A percentile compares a stretch with the other conserved stretches of the same genome.
These are phyloP conservation scores for Sinelater perroti DNA, from an alignment of 2,888 invertebrate genomes.

Conservation along the genomic window DNA sequence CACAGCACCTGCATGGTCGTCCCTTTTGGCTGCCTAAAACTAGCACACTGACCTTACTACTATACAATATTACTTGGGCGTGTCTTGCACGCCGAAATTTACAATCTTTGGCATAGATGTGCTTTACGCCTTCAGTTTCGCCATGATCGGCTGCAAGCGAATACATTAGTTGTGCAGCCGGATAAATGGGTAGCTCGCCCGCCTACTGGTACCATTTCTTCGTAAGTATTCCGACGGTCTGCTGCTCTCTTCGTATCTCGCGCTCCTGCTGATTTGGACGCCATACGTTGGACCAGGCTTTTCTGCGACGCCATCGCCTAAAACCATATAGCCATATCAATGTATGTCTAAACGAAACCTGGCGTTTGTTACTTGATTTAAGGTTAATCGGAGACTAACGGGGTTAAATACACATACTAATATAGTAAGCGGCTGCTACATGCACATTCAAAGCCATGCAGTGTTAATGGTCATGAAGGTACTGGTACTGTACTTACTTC, in stretches of 20 bases:
- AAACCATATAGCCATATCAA: slow-evolving; percentile 10
- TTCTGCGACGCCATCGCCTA: slow-evolving; percentile 57
- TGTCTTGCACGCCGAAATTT: slow-evolving; percentile 8
- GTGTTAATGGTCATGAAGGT: slow-evolving; percentile 9
- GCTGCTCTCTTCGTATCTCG: slow-evolving; percentile 41
- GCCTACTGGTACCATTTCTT: slow-evolving; percentile 43
- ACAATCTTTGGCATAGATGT: slow-evolving; percentile 25
- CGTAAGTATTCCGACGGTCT: slow-evolving; percentile 33
- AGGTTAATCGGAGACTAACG: too few relatives aligned
- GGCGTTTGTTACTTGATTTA: neutral
- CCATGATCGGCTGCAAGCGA: neutral
- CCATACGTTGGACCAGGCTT: slow-evolving; percentile 52
- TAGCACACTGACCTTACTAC: slow-evolving; percentile 22
- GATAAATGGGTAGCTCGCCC: slow-evolving; percentile 2
- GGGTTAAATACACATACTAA: neutral
- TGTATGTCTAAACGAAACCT: neutral
- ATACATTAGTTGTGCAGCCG: slow-evolving; percentile 12
- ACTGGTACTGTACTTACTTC: slow-evolving; percentile 55
- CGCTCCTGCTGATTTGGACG: slow-evolving; percentile 49
- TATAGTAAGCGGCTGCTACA: neutral
- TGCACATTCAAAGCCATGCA: slow-evolving; percentile 11
- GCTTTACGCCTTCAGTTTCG: slow-evolving; percentile 3
- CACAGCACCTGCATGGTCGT: slow-evolving; percentile 22
- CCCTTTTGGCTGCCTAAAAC: slow-evolving; percentile 9
- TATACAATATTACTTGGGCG: slow-evolving; percentile 13